A percentile compares a stretch with the other conserved stretches of the same genome.
phyloP scores from a whole-genome alignment of 2,113 vertebrate genomes.

The Turnix velox region DNA sequence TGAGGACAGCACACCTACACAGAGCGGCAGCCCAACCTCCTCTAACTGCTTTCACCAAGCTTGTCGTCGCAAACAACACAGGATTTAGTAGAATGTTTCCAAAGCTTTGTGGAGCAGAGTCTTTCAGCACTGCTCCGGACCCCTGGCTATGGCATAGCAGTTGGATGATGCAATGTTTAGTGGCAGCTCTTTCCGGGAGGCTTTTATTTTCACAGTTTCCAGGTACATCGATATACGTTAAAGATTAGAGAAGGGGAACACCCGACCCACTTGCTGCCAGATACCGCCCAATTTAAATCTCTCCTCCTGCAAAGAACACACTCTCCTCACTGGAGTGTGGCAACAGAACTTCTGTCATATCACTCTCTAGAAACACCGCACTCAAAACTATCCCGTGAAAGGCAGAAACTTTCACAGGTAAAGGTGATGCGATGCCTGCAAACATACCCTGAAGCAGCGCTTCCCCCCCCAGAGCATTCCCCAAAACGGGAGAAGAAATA shows the following conservation, averaged over 20 bases:
- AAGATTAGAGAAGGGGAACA: neutral
- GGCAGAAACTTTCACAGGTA: neutral
- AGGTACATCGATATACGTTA: neutral
- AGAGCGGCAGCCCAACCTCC: neutral
- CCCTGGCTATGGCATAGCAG: neutral
- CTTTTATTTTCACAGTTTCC: neutral
- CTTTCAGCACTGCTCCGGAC: neutral
- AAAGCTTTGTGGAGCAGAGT: neutral
- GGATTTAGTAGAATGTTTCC: neutral
- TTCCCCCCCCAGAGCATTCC: neutral
- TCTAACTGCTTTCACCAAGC: neutral
- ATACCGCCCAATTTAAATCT: neutral
- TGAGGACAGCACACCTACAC: neutral
- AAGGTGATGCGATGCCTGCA: rapidly evolving
- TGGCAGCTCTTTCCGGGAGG: neutral
- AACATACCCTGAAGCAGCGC: neutral
- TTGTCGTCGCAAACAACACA: neutral
- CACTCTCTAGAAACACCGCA: neutral
- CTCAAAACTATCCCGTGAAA: neutral
- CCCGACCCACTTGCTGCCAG: neutral
- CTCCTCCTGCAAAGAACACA: neutral
- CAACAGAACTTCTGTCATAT: neutral
- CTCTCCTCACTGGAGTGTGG: neutral
- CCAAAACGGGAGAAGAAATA: neutral
- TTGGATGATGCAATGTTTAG: neutral